phyloP scores from a whole-genome alignment of 1,140 invertebrate species.

The Pristionchus pacificus region DNA sequence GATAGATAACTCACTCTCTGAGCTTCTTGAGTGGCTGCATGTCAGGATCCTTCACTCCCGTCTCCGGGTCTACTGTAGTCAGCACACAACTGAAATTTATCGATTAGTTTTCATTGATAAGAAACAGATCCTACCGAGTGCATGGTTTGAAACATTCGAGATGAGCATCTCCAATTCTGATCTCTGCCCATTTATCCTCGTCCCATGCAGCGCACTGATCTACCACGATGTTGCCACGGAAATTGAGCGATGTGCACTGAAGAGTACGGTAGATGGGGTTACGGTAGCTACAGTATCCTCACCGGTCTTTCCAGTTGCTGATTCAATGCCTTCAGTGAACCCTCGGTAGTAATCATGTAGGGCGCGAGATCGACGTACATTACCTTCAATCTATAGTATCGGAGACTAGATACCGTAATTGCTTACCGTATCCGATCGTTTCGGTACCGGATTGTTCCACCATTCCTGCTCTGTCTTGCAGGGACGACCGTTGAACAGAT shows the following conservation, averaged over 20 bases:
- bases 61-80: constrained; percentile 52
- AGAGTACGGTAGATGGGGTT: not conserved
- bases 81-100: constrained; percentile 47
- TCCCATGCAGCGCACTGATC: constrained; percentile 50
- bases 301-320: constrained; percentile 21
- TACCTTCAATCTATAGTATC: constrained; percentile 11
- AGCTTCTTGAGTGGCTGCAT: constrained; percentile 53
- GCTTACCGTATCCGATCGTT: constrained; percentile 20
- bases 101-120: not conserved
- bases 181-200: constrained; percentile 48
- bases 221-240: constrained; percentile 56
- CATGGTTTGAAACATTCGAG: constrained; percentile 48
- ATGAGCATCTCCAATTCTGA: constrained; percentile 41
- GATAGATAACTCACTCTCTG: constrained; percentile 23
- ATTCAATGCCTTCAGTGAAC: constrained; percentile 25
- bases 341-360: constrained; percentile 31
- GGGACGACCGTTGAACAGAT: constrained; percentile 15
- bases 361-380: constrained; percentile 24
- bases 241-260: constrained; percentile 41
- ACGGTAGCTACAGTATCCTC: not conserved
- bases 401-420: not conserved
- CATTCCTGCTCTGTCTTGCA: constrained; percentile 18
- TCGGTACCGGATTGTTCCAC: constrained; percentile 25
- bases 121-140: constrained; percentile 30
- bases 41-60: constrained; percentile 47